These are phyloP conservation scores for Salarias fasciatus DNA, from an alignment of 2,797 vertebrate genomes.

Conservation along the genomic window DNA sequence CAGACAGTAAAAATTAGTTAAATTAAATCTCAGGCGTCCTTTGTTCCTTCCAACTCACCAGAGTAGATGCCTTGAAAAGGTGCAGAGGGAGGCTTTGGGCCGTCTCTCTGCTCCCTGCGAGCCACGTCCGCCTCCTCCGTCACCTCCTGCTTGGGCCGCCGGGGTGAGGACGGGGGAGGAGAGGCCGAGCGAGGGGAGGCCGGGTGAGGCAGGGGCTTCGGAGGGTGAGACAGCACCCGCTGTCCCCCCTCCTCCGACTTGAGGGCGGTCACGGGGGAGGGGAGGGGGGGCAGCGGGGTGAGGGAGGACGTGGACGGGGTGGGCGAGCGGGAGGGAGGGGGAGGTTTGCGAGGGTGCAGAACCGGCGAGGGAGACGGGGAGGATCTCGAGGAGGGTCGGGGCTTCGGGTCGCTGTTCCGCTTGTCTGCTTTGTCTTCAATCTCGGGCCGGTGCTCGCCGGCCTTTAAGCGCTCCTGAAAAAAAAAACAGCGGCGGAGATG, in stretches of 20 bases:
- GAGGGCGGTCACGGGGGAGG: conserved; percentile 86
- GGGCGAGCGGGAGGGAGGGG: conserved; percentile 77
- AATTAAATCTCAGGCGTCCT: background rate
- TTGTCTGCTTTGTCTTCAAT: conserved; percentile 91
- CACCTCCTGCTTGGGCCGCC: conserved; percentile 88
- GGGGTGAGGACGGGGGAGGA: conserved; percentile 86
- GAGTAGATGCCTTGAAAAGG: conserved; percentile 87
- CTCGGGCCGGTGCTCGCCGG: conserved; percentile 87
- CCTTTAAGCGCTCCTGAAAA: conserved; percentile 92
- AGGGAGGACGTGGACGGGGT: conserved; percentile 85
- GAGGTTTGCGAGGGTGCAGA: conserved; percentile 86
- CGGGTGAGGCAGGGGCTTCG: conserved; percentile 71
- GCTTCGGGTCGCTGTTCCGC: conserved; percentile 85
- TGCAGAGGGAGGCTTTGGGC: conserved; percentile 82
- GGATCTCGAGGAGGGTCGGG: conserved; percentile 76
- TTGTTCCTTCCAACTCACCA: conserved; percentile 78
- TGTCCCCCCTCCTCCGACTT: conserved; percentile 91
- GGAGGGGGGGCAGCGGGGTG: conserved; percentile 83
- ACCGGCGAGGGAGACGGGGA: conserved; percentile 77
- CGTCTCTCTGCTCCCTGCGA: conserved; percentile 85
- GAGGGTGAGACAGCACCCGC: conserved; percentile 84
- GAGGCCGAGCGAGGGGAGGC: conserved; percentile 78
- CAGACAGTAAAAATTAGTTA: conserved; percentile 11
- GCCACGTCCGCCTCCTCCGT: conserved; percentile 81
- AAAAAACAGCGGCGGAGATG: conserved; percentile 20